Percentiles rank a stretch among this genome's conserved stretches.
These are phyloP conservation scores for Heliothis peltigera DNA, from an alignment of 2,888 invertebrate species.

Conservation along the genomic window DNA sequence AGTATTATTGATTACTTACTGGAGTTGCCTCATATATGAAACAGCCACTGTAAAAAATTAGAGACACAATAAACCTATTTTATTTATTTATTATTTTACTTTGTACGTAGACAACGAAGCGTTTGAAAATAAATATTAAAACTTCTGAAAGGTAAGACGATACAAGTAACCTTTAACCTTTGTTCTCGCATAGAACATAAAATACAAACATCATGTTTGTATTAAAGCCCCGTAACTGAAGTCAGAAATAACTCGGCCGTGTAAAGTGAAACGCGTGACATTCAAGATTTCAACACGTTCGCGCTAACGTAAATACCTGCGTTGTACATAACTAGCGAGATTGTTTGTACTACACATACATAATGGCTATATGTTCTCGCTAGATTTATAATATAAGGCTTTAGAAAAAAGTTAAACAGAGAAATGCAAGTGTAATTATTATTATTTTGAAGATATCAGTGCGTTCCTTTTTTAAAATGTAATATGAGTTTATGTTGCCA, in stretches of 20 bases:
- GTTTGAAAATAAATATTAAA: neutral
- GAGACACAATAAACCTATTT: no score
- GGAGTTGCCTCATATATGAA: no score
- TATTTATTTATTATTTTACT: no score
- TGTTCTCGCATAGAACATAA: neutral
- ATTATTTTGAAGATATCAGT: no score
- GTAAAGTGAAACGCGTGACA: constrained; percentile 35
- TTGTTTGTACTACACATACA: neutral
- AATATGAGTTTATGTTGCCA: no score
- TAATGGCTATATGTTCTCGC: neutral
- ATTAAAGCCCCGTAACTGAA: constrained; percentile 18
- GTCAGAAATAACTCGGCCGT: constrained; percentile 25
- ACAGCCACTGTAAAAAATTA: no score
- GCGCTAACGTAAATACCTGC: constrained; percentile 3
- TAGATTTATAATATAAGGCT: neutral
- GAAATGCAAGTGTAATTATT: neutral
- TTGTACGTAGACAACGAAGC: no score
- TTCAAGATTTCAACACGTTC: constrained; percentile 22
- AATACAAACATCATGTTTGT: neutral
- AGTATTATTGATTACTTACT: no score
- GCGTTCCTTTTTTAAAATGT: no score
- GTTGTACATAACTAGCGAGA: neutral
- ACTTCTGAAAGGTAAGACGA: neutral
- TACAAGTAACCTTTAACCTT: neutral
- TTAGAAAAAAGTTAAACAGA: neutral